Percentiles rank a stretch among this genome's conserved stretches.
Conservation (phyloP, 2,888 invertebrate species). For the Hirtodrosophila trivittata region DNA sequence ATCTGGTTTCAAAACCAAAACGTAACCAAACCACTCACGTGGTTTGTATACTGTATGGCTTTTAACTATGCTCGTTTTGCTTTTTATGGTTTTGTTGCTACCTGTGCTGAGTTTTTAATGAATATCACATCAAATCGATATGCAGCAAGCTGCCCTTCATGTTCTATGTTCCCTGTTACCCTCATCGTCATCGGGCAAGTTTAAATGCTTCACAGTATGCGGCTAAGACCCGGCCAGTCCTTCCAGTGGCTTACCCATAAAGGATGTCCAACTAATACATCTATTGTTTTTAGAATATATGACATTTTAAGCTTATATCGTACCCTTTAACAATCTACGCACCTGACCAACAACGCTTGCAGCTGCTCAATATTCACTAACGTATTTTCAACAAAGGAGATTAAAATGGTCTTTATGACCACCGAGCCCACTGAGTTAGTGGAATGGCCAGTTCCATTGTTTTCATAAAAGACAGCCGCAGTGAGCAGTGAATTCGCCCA, state of each 20-base stretch:
- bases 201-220: too few relatives aligned
- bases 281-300: neutral
- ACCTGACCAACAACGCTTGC: constrained; percentile 23
- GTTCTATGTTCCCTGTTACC: neutral
- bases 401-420: constrained; percentile 59
- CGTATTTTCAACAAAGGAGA: constrained; percentile 62
- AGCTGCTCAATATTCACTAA: constrained; percentile 67
- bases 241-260: neutral
- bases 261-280: neutral
- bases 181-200: too few relatives aligned
- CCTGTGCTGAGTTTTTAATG: constrained; percentile 72
- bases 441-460: constrained; percentile 48
- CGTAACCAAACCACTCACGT: constrained; percentile 36
- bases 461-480: too few relatives aligned
- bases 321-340: constrained; percentile 11
- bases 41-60: constrained; percentile 53
- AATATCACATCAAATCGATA: constrained; percentile 75
- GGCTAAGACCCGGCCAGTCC: too few relatives aligned
- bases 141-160: constrained; percentile 46
- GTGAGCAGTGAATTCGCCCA: too few relatives aligned
- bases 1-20: constrained; percentile 11
- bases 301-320: constrained; percentile 10
- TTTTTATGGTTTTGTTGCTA: constrained; percentile 46
- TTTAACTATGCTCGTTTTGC: constrained; percentile 27
- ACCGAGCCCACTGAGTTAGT: constrained; percentile 42